phyloP scores from a whole-genome alignment of 2,888 invertebrate genomes.

The Lasioglossum morio region DNA sequence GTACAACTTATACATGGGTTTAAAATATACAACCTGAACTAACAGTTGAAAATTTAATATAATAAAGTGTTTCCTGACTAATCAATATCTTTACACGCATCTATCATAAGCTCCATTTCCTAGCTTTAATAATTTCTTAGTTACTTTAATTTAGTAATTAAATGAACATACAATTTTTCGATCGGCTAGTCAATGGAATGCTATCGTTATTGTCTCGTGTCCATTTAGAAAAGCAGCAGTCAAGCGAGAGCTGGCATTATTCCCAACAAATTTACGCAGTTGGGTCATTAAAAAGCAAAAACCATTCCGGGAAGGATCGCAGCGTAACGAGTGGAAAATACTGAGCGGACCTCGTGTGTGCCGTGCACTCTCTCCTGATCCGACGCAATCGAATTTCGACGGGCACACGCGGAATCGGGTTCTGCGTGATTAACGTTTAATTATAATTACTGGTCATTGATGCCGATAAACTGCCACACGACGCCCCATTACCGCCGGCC shows the following conservation, averaged over 20 bases:
- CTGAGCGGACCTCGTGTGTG: background rate
- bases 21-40: too few relatives aligned
- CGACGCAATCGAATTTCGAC: slow-evolving; percentile 52
- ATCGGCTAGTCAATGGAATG: background rate
- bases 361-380: slow-evolving; percentile 30
- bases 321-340: slow-evolving; percentile 30
- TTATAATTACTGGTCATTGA: slow-evolving; percentile 72
- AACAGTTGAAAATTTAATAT: too few relatives aligned
- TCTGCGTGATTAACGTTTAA: slow-evolving; percentile 71
- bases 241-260: slow-evolving; percentile 1
- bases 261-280: slow-evolving; percentile 20
- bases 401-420: slow-evolving; percentile 35
- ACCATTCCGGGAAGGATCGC: background rate
- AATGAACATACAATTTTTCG: background rate
- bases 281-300: slow-evolving; percentile 1
- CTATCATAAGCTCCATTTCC: too few relatives aligned
- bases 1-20: too few relatives aligned
- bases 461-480: slow-evolving; percentile 63
- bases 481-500: slow-evolving; percentile 52
- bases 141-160: background rate
- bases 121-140: too few relatives aligned
- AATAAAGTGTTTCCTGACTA: too few relatives aligned
- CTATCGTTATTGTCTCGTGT: background rate
- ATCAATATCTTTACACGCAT: too few relatives aligned
- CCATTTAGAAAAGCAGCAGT: slow-evolving; percentile 5